Conservation (phyloP, 2,888 invertebrate species). For the Clivina fossor region DNA sequence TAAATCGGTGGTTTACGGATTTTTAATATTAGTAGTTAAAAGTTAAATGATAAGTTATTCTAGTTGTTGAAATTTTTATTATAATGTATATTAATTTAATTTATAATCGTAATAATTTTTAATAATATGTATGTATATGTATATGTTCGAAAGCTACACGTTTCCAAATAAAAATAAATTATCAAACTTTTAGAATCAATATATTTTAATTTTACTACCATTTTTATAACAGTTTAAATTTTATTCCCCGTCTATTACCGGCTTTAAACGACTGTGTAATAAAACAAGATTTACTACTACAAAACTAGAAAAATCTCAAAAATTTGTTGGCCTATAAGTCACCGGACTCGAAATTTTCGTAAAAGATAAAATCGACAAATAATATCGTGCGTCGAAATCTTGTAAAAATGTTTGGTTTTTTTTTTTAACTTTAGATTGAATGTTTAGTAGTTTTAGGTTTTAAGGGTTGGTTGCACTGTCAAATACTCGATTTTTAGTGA, state of each 20-base stretch:
- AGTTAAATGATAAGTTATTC: no score
- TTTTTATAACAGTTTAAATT: constrained; percentile 32
- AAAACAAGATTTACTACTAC: constrained; percentile 30
- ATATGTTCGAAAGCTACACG: no score
- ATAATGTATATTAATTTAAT: no score
- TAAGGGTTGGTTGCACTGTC: constrained; percentile 28
- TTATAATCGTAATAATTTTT: no score
- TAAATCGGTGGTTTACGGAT: no score
- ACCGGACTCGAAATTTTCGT: constrained; percentile 15
- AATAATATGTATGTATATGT: no score
- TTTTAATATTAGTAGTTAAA: no score
- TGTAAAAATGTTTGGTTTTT: constrained; percentile 22
- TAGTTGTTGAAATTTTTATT: no score
- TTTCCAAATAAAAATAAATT: no score
- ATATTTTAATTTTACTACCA: constrained; percentile 19
- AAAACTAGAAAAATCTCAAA: constrained; percentile 25
- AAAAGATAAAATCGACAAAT: constrained; percentile 24
- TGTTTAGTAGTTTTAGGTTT: no score
- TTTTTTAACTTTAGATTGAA: constrained; percentile 27
- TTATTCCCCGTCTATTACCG: constrained; percentile 24
- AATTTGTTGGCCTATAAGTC: constrained; percentile 20
- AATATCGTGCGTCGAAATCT: constrained; percentile 19
- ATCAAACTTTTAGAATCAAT: constrained; percentile 20
- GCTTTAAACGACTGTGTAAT: constrained; percentile 14
- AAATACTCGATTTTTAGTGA: constrained; percentile 29